phyloP scores from a whole-genome alignment of 2,797 vertebrate genomes.

The Triplophysa yarkandensis region DNA sequence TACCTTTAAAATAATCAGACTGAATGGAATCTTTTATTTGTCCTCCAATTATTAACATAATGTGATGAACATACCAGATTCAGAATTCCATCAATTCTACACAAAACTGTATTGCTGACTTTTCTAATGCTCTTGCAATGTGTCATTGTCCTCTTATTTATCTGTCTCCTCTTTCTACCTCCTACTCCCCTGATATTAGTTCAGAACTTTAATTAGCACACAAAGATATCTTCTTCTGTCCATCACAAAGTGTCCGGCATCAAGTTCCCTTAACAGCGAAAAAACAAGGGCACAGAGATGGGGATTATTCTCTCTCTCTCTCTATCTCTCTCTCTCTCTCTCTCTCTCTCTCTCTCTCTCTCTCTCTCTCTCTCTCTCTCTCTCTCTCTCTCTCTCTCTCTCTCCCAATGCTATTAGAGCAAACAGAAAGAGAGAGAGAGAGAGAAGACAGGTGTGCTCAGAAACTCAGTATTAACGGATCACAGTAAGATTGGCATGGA shows the following conservation, averaged over 20 bases:
- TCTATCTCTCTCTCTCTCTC: slow-evolving; percentile 5
- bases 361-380: too few relatives aligned
- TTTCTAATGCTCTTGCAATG: too few relatives aligned
- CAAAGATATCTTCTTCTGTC: slow-evolving; percentile 36
- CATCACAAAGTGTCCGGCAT: slow-evolving; percentile 31
- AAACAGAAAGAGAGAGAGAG: background rate
- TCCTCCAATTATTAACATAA: too few relatives aligned
- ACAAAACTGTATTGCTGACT: too few relatives aligned
- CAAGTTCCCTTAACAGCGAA: slow-evolving; percentile 29
- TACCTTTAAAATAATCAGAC: too few relatives aligned
- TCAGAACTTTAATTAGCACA: slow-evolving; percentile 6
- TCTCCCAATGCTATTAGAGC: slow-evolving; percentile 10
- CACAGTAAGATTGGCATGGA: slow-evolving; percentile 21
- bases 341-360: background rate
- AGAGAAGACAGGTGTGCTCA: slow-evolving; percentile 27
- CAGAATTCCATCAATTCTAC: too few relatives aligned
- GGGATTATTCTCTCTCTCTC: slow-evolving; percentile 18
- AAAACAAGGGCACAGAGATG: slow-evolving; percentile 34
- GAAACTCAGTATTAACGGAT: slow-evolving; percentile 31
- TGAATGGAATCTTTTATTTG: too few relatives aligned
- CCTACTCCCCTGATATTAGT: background rate
- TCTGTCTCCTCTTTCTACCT: background rate
- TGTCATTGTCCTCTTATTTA: background rate
- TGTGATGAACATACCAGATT: too few relatives aligned
- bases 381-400: background rate